A percentile compares a stretch with the other conserved stretches of the same genome.
Conservation (phyloP, 2,888 invertebrate species). For the Colostygia pectinataria region DNA sequence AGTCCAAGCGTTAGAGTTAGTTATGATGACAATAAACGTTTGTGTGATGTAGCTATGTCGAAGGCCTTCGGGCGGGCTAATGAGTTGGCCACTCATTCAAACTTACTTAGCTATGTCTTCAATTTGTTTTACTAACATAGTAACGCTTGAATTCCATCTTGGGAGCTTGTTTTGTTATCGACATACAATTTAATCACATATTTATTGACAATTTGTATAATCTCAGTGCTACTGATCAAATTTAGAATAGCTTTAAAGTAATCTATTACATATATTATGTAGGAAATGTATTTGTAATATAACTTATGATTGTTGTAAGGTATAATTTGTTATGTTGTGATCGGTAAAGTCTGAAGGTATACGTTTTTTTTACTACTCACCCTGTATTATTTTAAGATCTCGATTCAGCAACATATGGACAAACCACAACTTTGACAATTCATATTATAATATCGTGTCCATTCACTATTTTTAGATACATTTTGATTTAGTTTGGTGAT, state of each 20-base stretch:
- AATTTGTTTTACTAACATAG: too few relatives aligned
- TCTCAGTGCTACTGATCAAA: constrained; percentile 14
- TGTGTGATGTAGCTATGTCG: too few relatives aligned
- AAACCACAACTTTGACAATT: too few relatives aligned
- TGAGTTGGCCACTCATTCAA: too few relatives aligned
- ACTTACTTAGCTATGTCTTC: too few relatives aligned
- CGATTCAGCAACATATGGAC: too few relatives aligned
- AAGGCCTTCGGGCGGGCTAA: too few relatives aligned
- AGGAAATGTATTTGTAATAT: constrained; percentile 9
- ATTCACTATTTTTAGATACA: too few relatives aligned
- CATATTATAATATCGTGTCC: too few relatives aligned
- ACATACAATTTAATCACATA: constrained; percentile 14
- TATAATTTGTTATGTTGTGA: constrained; percentile 5
- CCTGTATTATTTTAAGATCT: too few relatives aligned
- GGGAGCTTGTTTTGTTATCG: constrained; percentile 3
- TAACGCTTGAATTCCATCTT: constrained; percentile 3
- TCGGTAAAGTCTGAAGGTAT: constrained; percentile 15
- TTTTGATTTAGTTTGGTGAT: too few relatives aligned
- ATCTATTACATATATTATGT: constrained; percentile 31
- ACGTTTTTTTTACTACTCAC: constrained; percentile 4
- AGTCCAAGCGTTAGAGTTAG: not conserved
- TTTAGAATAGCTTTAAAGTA: constrained; percentile 32
- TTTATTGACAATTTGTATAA: constrained; percentile 22
- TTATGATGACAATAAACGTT: too few relatives aligned
- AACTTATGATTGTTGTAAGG: not conserved